Base-by-base conservation (phyloP, 53 echinoderm and acorn worm genomes). In the Holothuria scabra region DNA sequence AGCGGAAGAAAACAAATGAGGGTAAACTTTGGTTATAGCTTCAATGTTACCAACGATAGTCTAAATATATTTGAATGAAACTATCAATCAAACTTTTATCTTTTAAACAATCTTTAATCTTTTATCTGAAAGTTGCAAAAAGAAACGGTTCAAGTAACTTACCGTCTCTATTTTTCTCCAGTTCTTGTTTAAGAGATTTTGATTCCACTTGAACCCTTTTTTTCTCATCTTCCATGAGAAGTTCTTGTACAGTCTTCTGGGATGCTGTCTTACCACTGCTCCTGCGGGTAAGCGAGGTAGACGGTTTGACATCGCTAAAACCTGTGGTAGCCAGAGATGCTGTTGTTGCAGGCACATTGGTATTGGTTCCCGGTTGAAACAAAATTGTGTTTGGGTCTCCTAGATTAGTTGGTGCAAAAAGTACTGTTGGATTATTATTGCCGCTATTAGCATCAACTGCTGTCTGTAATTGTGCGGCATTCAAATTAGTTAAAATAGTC, bases 191-290 rank as follows among this genome's bases (percentile, higher is more conserved):
- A 4, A 81, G 20, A 10, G 82, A 19, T 8, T 81, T 59, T 0
- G 62, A 61, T 21, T 81, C 82, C 14, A 81, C 82, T 41, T 81
- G 82, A 12, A 61, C 82, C 23, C 82, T 24, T 29, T 81, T 81
- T 41, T 81, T 61, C 22, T 81, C 82, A 19, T 64, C 82, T 25
- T 81, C 82, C 62, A 25, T 64, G 64, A 81, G 82, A n/a, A 81
- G 64, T 64, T 81, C 82, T 48, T 63, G 65, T 13, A 81, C 65
- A 12, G 82, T 81, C 44, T 81, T 81, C 22, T 81, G 82, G 4
- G 82, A 81, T 8, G 62, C 37, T 18, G 62, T 64, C 29, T 62
- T 81, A 37, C 82, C 82, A 23, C 35, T 41, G 25, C 62, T 35
- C 65, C 65, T 81, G 14, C 62, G 37, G 24, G 34, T 26, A 10